These are phyloP conservation scores for Lophochroa leadbeateri DNA, from an alignment of 2,113 vertebrate species.

Conservation along the genomic window DNA sequence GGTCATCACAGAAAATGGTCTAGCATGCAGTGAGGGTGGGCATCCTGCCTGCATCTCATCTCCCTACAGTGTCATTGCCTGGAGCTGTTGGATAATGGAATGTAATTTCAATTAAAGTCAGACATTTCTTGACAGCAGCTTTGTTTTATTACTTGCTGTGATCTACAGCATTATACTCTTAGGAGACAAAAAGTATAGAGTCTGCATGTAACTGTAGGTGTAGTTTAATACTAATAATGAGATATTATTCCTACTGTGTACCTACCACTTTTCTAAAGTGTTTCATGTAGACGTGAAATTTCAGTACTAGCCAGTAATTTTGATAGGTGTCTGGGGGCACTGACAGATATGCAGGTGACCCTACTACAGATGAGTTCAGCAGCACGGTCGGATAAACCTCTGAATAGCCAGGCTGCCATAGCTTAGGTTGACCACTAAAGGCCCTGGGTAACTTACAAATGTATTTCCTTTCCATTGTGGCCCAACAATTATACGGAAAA, in stretches of 20 bases:
- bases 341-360: background rate
- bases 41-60: background rate
- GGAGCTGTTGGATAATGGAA: background rate
- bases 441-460: background rate
- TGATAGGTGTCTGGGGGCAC: background rate
- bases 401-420: background rate
- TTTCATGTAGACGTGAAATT: background rate
- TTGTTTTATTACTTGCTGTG: background rate
- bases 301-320: background rate
- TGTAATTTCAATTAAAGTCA: background rate
- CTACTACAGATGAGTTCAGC: accelerated
- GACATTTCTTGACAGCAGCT: background rate
- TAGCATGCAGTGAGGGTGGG: accelerated
- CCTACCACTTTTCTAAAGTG: background rate
- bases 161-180: background rate
- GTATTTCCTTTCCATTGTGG: background rate
- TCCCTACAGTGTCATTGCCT: background rate
- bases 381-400: background rate
- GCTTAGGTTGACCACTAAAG: background rate
- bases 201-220: background rate
- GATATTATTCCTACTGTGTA: background rate
- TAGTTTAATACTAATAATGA: background rate
- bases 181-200: background rate
- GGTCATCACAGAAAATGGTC: background rate
- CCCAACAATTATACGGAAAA: background rate